A percentile compares a stretch with the other conserved stretches of the same genome.
Evolutionary conservation across 1,140 invertebrate species (phyloP).

Genomic region (Geopemphigus sp.): DNA sequence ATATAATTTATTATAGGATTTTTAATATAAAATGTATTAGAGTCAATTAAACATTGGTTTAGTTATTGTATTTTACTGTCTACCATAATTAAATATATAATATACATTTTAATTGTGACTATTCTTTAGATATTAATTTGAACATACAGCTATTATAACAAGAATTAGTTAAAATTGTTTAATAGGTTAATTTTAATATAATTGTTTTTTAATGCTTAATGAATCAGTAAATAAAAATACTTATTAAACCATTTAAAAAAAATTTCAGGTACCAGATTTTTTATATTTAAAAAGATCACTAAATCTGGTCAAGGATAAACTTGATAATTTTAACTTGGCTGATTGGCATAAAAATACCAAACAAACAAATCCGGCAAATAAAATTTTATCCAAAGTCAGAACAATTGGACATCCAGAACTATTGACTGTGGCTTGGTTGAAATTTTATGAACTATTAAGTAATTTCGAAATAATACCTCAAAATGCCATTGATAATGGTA

Average conservation of each 20-base stretch:
- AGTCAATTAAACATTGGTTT: too few species aligned
- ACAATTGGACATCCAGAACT: slow-evolving; percentile 70
- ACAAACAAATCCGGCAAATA: slow-evolving; percentile 67
- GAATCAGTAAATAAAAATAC: too few species aligned
- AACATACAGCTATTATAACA: too few species aligned
- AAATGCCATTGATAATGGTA: slow-evolving; percentile 55
- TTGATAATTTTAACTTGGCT: slow-evolving; percentile 73
- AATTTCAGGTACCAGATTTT: slow-evolving; percentile 56
- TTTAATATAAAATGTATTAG: too few species aligned
- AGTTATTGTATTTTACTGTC: too few species aligned
- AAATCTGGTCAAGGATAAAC: slow-evolving; percentile 73
- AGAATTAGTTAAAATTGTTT: too few species aligned
- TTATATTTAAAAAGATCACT: slow-evolving; percentile 69
- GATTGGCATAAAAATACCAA: slow-evolving; percentile 81
- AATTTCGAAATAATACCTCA: slow-evolving; percentile 64
- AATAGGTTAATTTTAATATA: too few species aligned
- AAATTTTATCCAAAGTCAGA: slow-evolving; percentile 64
- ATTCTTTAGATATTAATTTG: too few species aligned
- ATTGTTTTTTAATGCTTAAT: too few species aligned
- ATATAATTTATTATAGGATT: too few species aligned
- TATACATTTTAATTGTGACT: too few species aligned
- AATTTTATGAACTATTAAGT: slow-evolving; percentile 81
- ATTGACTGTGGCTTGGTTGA: slow-evolving; percentile 83
- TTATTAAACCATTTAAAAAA: background rate
- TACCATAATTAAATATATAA: too few species aligned